phyloP scores from a whole-genome alignment of 2,113 vertebrate genomes.

The Cephalopholis sonnerati region DNA sequence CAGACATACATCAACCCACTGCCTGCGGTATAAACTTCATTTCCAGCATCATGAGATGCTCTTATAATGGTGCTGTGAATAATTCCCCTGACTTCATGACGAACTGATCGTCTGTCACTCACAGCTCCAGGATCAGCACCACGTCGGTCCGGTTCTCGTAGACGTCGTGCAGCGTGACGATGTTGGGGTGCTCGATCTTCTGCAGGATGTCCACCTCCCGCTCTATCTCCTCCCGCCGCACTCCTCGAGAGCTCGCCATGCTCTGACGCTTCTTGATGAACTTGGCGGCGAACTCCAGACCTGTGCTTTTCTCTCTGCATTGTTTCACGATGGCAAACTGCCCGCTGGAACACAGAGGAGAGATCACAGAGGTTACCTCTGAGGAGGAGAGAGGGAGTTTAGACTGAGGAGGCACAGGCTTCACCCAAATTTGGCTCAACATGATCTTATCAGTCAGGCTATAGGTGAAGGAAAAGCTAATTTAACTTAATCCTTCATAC shows the following conservation, averaged over 20 bases:
- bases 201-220: constrained; percentile 94
- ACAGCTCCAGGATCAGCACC: constrained; percentile 98
- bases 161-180: constrained; percentile 93
- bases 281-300: constrained; percentile 91
- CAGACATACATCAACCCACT: not conserved
- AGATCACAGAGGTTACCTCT: not conserved
- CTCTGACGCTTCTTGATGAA: constrained; percentile 98
- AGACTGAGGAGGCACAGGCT: too few relatives aligned
- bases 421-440: too few relatives aligned
- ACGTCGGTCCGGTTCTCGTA: constrained; percentile 97
- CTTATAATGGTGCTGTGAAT: too few relatives aligned
- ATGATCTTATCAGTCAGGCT: not conserved
- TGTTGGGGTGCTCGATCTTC: constrained; percentile 91
- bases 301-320: constrained; percentile 89
- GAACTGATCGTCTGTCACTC: constrained; percentile 76
- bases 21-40: not conserved
- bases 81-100: not conserved
- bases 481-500: too few relatives aligned
- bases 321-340: constrained; percentile 98
- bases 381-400: not conserved
- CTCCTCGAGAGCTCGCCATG: constrained; percentile 91
- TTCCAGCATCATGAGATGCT: not conserved
- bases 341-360: constrained; percentile 84
- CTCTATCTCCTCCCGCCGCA: constrained; percentile 92
- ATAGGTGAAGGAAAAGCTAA: too few relatives aligned